phyloP scores from a whole-genome alignment of 1,140 invertebrate genomes.

The Tribolium madens region DNA sequence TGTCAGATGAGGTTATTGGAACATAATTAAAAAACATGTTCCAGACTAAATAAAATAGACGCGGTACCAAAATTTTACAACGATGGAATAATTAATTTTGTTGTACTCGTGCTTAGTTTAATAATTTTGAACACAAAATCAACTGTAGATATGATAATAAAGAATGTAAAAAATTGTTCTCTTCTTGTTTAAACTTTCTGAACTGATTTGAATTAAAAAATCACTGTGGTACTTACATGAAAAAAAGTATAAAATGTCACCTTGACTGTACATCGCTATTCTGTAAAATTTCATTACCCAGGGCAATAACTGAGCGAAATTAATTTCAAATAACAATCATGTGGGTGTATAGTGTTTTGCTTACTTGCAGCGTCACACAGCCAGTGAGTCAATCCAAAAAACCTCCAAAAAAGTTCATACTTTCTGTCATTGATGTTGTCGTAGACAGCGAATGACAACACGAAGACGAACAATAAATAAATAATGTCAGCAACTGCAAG shows the following conservation, averaged over 20 bases:
- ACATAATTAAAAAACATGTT: too few relatives aligned
- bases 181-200: too few relatives aligned
- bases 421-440: conserved; percentile 66
- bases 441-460: conserved; percentile 76
- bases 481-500: conserved; percentile 80
- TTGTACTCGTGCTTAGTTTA: too few relatives aligned
- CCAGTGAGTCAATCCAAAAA: conserved; percentile 72
- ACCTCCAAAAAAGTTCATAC: conserved; percentile 67
- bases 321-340: conserved; percentile 15
- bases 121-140: too few relatives aligned
- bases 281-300: conserved; percentile 3
- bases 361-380: conserved; percentile 75
- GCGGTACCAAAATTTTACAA: too few relatives aligned
- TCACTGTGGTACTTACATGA: background rate
- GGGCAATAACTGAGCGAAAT: background rate
- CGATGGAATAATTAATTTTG: too few relatives aligned
- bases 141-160: too few relatives aligned
- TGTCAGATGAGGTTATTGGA: too few relatives aligned
- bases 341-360: conserved; percentile 56
- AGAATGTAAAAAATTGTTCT: too few relatives aligned
- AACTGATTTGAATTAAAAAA: background rate
- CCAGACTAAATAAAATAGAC: too few relatives aligned
- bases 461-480: conserved; percentile 76
- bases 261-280: conserved; percentile 8
- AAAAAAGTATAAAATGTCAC: background rate